Percentiles rank a stretch among this genome's conserved stretches.
These are phyloP conservation scores for Trachelus stipa DNA, from an alignment of 2,888 invertebrate species.

Conservation along the genomic window DNA sequence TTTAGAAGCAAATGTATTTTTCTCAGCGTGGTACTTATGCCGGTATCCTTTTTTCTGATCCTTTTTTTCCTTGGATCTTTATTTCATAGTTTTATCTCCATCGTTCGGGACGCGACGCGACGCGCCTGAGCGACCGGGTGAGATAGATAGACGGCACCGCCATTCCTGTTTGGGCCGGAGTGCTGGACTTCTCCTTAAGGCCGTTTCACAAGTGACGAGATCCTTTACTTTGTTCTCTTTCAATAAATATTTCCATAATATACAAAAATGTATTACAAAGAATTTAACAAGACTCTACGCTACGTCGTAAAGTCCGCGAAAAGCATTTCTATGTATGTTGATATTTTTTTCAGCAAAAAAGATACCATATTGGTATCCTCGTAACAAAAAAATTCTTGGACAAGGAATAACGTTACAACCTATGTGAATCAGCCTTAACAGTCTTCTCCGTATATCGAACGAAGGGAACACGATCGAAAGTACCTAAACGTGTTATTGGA, in stretches of 20 bases:
- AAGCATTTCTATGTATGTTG: background rate
- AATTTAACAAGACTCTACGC: background rate
- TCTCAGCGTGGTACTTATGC: conserved; percentile 24
- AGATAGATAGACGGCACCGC: conserved; percentile 1
- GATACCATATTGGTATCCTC: background rate
- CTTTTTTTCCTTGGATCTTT: conserved; percentile 25
- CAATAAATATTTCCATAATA: background rate
- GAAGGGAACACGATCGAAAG: background rate
- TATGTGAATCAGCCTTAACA: background rate
- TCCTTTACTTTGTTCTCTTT: background rate
- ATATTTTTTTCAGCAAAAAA: background rate
- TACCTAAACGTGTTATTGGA: background rate
- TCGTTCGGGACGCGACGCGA: conserved; percentile 3
- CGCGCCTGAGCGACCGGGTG: background rate
- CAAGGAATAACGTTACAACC: background rate
- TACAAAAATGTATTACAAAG: background rate
- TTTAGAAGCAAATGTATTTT: conserved; percentile 51
- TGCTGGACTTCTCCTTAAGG: conserved; percentile 1
- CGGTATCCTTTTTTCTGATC: conserved; percentile 11
- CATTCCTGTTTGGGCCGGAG: conserved; percentile 3
- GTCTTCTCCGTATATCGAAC: background rate
- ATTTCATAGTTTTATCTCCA: conserved; percentile 22
- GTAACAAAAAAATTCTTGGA: background rate
- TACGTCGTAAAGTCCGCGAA: background rate
- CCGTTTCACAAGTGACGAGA: conserved; percentile 1